Evolutionary conservation across 1,140 invertebrate genomes (phyloP), one percentile per base, ranked within the genome.

Genomic region (Drosophila lowei): DNA sequence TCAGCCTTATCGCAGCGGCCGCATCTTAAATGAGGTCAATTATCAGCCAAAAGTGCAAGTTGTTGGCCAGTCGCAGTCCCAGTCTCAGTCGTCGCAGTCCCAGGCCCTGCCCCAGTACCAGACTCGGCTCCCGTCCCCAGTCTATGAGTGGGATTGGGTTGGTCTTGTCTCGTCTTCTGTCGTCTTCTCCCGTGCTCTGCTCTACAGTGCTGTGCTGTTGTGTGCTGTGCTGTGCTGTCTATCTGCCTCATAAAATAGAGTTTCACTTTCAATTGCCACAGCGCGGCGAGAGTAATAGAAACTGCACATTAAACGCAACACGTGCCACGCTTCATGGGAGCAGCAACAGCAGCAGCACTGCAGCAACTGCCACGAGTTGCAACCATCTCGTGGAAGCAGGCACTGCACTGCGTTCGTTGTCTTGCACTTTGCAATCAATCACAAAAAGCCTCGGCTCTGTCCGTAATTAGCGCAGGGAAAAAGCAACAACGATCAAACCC

Each of bases 1-100:
- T 77, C 83, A 44, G 64, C 38, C 73, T 88, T 86, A 86, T 86
- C 81, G 64, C 61, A 46, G 46, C 70, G 48, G 52, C 63, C 70
- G 49, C 81, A 86, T 88, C 81, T 86, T 81, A 86, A 86, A 86
- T 83, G 77, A 86, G 83, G 83, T 88, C 83, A 86, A 86, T 86
- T 83, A 86, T 86, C 78, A 80, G 65, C 71, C 77, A 85, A 85
- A 85, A 85, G 81, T 85, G 81, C 81, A 85, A 85, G 81, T 85
- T 81, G 77, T 72, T 76, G 57, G 43, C 66, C 52, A 64, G 55
- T 53, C 55, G 16, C 38, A 46, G 48, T 15, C 46, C 4, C 42
- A 42, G 49, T 41, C 21, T 25, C 41, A 21, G 44, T 54, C 41
- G 1, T n/a, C n/a, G n/a, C 7, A 30, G 28, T 48, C 41, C 3